These are phyloP conservation scores for Aldrovandia affinis DNA, from an alignment of 2,797 vertebrate species.

Conservation along the genomic window DNA sequence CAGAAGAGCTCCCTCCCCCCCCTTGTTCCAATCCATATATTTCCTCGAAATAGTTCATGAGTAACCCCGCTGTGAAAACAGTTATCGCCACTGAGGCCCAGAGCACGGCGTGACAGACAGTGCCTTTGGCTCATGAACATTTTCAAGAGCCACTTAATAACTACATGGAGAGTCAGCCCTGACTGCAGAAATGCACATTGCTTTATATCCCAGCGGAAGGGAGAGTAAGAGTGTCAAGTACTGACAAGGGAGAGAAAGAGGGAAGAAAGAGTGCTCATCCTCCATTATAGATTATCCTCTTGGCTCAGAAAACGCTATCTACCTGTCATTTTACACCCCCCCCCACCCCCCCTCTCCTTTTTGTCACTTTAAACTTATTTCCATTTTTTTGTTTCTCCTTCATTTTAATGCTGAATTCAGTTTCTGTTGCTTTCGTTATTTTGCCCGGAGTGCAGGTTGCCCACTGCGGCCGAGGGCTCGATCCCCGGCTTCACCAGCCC, in stretches of 20 bases:
- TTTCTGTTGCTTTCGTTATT: not conserved
- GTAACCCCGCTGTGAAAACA: not conserved
- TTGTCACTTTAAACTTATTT: conserved; percentile 2
- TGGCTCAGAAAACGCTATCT: conserved; percentile 5
- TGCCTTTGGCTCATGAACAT: not conserved
- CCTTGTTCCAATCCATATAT: not conserved
- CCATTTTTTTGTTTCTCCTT: not conserved
- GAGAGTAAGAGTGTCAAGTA: not conserved
- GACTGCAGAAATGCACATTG: not conserved
- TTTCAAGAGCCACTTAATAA: not conserved
- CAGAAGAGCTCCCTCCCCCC: not conserved
- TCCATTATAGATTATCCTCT: not conserved
- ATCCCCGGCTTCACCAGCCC: no score
- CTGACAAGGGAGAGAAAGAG: not conserved
- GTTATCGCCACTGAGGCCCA: not conserved
- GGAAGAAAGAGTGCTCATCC: not conserved
- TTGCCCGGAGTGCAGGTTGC: not conserved
- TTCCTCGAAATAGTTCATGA: not conserved
- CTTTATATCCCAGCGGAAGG: not conserved
- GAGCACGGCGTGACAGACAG: not conserved
- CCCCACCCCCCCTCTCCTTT: not conserved
- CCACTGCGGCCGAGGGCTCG: no score
- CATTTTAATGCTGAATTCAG: not conserved
- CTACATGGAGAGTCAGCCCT: not conserved
- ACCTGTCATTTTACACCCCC: not conserved